Evolutionary conservation across 2,113 vertebrate species (phyloP), one percentile per base, ranked within the genome.

Genomic region (Chaenogobius annularis): DNA sequence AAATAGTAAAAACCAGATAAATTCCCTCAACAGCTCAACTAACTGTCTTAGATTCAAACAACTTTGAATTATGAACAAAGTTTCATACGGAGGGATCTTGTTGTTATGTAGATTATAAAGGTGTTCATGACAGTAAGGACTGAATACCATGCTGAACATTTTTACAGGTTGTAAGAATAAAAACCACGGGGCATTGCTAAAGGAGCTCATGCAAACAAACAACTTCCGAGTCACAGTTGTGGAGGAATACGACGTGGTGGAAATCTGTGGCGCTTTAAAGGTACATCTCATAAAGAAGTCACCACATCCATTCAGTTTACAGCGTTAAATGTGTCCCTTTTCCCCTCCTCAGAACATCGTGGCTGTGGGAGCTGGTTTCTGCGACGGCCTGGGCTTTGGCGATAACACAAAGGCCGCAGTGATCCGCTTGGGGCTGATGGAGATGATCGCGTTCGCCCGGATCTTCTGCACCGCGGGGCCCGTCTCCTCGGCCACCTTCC

Each of bases 251-350:
- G 96, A 98, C 17, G 97, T 98, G 0, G 98, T 99, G 7, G 98
- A 99, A 91, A 94, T 99, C 88, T 99, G 98, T 14, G 98, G 98
- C 35, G 97, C 98, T 6, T 93, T 99, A 77, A 99, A 99, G 96
- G 98, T 99, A 81, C 50, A 54, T 54, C 0, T 52, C 48, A 43
- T 9, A 43, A 43, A 9, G 10, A 43, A 43, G 26, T 31, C 26
- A 31, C 2, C 26, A 31, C 26, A 31, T 31, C 26, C 26, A 31
- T 31, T 31, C 26, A 31, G 26, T 14, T 31, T 12, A 26, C 31
- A 1, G 19, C 17, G 2, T 26, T 31, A 59, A 7, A 59, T 59
- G 11, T 19, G 2, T 19, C 48, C 1, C 1, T 12, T 22, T 20
- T 1, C 26, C n/a, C 19, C 50, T 35, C 22, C 64, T 20, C 88